A percentile compares a stretch with the other conserved stretches of the same genome.
Conservation (phyloP, 2,113 vertebrate species). For the Channa maculata region DNA sequence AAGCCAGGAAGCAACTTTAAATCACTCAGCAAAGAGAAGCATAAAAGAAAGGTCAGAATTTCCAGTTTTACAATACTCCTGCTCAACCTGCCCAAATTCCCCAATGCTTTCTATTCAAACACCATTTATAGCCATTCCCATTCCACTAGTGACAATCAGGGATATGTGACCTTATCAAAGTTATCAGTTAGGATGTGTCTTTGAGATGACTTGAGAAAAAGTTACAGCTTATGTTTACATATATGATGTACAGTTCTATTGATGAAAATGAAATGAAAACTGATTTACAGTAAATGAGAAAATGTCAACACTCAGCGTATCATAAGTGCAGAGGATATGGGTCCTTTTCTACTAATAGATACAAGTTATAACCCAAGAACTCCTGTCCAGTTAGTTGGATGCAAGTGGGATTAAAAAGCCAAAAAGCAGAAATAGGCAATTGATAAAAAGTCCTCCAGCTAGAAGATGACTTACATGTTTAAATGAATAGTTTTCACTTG, state of each 20-base stretch:
- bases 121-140: slow-evolving; percentile 30
- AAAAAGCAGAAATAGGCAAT: too few species aligned
- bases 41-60: slow-evolving; percentile 41
- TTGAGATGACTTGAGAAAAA: neutral
- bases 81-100: neutral
- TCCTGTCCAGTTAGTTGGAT: too few species aligned
- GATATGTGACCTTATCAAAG: neutral
- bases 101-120: neutral
- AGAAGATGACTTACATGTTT: too few species aligned
- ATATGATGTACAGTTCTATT: too few species aligned
- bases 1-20: slow-evolving; percentile 20
- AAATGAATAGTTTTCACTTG: neutral
- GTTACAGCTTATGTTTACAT: neutral
- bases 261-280: too few species aligned
- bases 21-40: slow-evolving; percentile 32
- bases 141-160: neutral
- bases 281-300: too few species aligned
- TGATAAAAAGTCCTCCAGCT: too few species aligned
- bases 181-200: too few species aligned
- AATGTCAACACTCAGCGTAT: neutral
- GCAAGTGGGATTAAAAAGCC: too few species aligned
- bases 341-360: too few species aligned
- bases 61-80: slow-evolving; percentile 23
- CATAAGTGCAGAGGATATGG: neutral
- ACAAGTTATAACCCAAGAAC: too few species aligned